A percentile compares a stretch with the other conserved stretches of the same genome.
Conservation (phyloP, 2,113 vertebrate genomes). For the Aegithalos caudatus region DNA sequence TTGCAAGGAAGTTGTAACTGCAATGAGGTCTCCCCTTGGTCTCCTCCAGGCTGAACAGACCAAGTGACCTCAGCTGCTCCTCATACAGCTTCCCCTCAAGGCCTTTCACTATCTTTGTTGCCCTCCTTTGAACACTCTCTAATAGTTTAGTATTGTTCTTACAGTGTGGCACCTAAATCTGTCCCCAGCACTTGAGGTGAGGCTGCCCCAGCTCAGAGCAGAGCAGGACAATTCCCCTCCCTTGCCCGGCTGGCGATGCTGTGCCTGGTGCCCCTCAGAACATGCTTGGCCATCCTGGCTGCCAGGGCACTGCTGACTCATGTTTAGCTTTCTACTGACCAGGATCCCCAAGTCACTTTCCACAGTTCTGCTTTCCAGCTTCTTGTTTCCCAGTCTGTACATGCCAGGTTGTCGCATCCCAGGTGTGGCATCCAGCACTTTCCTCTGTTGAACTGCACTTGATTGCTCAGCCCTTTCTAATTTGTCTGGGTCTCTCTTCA, state of each 20-base stretch:
- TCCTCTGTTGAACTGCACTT: background rate
- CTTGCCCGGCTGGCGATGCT: rapidly evolving
- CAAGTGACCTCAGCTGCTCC: background rate
- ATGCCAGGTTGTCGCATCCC: background rate
- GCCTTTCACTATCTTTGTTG: background rate
- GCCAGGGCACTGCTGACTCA: background rate
- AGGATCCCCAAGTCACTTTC: background rate
- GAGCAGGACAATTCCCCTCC: background rate
- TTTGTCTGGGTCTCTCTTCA: background rate
- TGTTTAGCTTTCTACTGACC: rapidly evolving
- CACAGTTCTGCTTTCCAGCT: background rate
- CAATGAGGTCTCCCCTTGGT: rapidly evolving
- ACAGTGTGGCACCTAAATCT: background rate
- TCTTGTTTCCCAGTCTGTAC: background rate
- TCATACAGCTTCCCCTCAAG: background rate
- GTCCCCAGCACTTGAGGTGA: rapidly evolving
- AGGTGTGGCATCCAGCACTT: background rate
- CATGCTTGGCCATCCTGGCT: rapidly evolving
- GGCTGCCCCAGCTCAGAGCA: rapidly evolving
- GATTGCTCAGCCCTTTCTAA: background rate
- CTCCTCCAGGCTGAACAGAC: background rate
- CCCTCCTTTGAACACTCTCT: background rate
- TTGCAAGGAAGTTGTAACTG: background rate
- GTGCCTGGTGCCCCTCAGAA: background rate
- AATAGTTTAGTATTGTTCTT: background rate